phyloP scores from a whole-genome alignment of 2,113 vertebrate genomes.

The Panurus biarmicus region DNA sequence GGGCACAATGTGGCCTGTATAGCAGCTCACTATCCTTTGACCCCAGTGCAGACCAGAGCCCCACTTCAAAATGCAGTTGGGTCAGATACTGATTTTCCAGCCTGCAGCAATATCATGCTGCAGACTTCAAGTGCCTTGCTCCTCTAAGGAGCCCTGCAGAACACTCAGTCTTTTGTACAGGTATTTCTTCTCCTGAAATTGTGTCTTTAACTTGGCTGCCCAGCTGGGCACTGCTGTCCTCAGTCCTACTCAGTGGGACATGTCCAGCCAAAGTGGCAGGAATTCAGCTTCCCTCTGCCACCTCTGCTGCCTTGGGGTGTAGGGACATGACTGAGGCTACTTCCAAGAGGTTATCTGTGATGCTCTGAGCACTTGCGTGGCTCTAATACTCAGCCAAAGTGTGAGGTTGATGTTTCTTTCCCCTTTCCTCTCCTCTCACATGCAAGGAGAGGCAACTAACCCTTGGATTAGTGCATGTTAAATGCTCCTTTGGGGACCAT shows the following conservation, averaged over 20 bases:
- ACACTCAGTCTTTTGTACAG: background rate
- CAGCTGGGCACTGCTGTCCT: background rate
- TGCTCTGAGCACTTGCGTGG: background rate
- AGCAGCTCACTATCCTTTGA: background rate
- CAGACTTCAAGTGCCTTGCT: background rate
- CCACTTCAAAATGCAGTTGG: background rate
- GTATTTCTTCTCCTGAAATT: background rate
- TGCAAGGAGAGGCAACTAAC: background rate
- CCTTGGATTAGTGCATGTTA: background rate
- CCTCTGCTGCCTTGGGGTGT: fast-evolving
- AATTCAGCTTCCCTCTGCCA: background rate
- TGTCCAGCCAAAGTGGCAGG: background rate
- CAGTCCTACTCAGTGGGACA: fast-evolving
- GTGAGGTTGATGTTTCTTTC: background rate
- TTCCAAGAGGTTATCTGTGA: background rate
- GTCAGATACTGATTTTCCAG: background rate
- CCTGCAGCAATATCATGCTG: background rate
- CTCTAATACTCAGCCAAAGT: background rate
- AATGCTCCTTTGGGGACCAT: background rate
- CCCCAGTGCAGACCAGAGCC: background rate
- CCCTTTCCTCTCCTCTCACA: background rate
- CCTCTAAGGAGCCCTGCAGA: background rate
- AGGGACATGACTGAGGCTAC: background rate
- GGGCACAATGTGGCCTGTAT: background rate
- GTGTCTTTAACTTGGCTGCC: background rate